Evolutionary conservation across 2,797 vertebrate genomes (phyloP).

Genomic region (Sebastiscus tertius): DNA sequence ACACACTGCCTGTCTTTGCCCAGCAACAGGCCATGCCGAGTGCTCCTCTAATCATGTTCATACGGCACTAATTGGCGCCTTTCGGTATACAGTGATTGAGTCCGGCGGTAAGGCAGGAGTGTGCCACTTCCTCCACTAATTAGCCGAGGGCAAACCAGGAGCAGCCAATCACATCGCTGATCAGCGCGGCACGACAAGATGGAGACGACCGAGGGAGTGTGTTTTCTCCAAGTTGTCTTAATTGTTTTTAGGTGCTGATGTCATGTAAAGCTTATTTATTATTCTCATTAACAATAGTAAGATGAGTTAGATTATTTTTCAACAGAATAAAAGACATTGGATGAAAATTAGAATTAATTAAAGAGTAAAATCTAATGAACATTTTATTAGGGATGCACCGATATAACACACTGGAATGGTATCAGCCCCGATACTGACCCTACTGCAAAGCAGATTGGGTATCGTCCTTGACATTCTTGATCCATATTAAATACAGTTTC

Average conservation of each 20-base stretch:
- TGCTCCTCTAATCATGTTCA: constrained; percentile 71
- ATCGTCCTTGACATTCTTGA: not conserved
- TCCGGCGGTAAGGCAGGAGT: constrained; percentile 55
- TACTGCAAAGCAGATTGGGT: not conserved
- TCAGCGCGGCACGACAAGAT: constrained; percentile 37
- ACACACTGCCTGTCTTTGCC: constrained; percentile 48
- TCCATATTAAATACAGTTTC: not conserved
- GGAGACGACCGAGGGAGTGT: constrained; percentile 30
- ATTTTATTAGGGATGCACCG: not conserved
- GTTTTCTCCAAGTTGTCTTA: not conserved
- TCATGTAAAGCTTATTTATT: not conserved
- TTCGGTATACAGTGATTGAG: constrained; percentile 74
- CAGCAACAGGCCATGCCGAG: constrained; percentile 58
- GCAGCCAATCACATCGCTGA: constrained; percentile 58
- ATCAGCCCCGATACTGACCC: not conserved
- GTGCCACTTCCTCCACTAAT: constrained; percentile 74
- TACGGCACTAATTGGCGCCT: constrained; percentile 73
- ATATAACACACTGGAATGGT: not conserved
- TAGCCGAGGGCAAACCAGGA: constrained; percentile 51
- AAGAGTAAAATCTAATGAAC: not conserved
- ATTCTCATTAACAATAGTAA: not conserved
- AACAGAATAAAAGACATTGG: not conserved
- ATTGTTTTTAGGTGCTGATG: not conserved
- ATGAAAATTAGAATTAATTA: not conserved
- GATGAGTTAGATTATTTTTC: not conserved